Conservation (phyloP, 2,888 invertebrate species). For the Drosophila meridiana region DNA sequence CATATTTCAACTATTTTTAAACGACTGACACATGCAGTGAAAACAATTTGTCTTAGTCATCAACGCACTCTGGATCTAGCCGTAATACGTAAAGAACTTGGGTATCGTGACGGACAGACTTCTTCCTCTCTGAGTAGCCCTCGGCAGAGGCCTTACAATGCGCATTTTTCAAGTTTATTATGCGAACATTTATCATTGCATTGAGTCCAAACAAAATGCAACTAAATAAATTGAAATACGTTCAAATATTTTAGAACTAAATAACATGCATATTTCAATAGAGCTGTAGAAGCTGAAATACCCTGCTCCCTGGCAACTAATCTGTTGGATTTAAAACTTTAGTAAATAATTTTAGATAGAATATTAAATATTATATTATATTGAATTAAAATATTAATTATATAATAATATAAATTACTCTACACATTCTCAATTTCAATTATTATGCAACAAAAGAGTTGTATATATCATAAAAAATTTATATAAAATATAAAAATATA, state of each 20-base stretch:
- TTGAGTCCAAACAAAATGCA: constrained; percentile 41
- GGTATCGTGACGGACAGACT: constrained; percentile 14
- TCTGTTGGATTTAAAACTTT: too few species aligned
- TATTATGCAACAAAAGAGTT: not conserved
- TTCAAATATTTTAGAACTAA: constrained; percentile 47
- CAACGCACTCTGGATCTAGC: constrained; percentile 39
- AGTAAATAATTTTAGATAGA: too few species aligned
- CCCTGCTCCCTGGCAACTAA: constrained; percentile 8
- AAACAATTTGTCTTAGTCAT: constrained; percentile 71
- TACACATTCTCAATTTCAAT: not conserved
- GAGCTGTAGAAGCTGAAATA: constrained; percentile 11
- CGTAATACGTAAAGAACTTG: constrained; percentile 36
- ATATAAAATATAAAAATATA: not conserved
- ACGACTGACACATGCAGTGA: constrained; percentile 52
- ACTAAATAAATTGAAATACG: constrained; percentile 57
- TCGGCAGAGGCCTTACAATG: constrained; percentile 35
- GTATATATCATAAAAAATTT: not conserved
- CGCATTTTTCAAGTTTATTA: constrained; percentile 75
- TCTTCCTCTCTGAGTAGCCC: not conserved
- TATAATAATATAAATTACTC: too few species aligned
- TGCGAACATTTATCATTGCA: constrained; percentile 67
- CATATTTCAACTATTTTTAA: constrained; percentile 72
- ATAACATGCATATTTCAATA: constrained; percentile 16
- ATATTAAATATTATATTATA: too few species aligned
- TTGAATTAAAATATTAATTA: too few species aligned